These are phyloP conservation scores for Motacilla tschutschensis DNA, from an alignment of 2,113 vertebrate genomes.

Conservation along the genomic window DNA sequence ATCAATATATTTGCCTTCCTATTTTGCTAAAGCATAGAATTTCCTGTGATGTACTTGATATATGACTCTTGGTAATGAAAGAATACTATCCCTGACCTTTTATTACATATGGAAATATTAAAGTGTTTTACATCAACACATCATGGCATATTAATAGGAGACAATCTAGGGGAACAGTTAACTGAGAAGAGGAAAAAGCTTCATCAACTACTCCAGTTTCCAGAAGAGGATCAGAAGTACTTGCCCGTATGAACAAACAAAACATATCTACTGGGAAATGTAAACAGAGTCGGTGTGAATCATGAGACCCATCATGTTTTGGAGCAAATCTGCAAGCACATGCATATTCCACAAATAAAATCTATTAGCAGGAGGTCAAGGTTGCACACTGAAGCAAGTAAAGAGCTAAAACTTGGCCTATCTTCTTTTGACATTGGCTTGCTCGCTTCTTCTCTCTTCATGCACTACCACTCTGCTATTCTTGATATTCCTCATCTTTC, in stretches of 20 bases:
- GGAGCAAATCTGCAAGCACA: slow-evolving; percentile 20
- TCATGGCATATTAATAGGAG: slow-evolving; percentile 50
- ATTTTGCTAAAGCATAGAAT: slow-evolving; percentile 36
- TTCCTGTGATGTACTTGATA: slow-evolving; percentile 44
- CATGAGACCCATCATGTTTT: slow-evolving; percentile 35
- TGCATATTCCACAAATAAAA: slow-evolving; percentile 51
- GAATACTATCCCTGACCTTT: slow-evolving; percentile 62
- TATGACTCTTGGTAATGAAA: slow-evolving; percentile 52
- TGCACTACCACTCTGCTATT: accelerated
- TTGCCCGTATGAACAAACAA: slow-evolving; percentile 46
- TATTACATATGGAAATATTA: slow-evolving; percentile 65
- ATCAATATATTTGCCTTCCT: slow-evolving; percentile 52
- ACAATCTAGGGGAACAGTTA: slow-evolving; percentile 44
- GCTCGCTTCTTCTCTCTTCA: background rate
- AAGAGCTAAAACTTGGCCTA: background rate
- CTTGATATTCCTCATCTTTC: background rate
- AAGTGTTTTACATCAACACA: slow-evolving; percentile 62
- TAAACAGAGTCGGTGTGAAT: slow-evolving; percentile 44
- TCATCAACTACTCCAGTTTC: slow-evolving; percentile 40
- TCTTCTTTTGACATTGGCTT: background rate
- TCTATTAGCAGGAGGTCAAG: slow-evolving; percentile 42
- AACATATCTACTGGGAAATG: slow-evolving; percentile 30
- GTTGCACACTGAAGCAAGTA: slow-evolving; percentile 5
- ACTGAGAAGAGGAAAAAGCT: slow-evolving; percentile 27
- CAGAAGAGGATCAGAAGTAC: slow-evolving; percentile 49